Evolutionary conservation across 2,113 vertebrate genomes (phyloP).

Genomic region (Cheilinus undulatus): DNA sequence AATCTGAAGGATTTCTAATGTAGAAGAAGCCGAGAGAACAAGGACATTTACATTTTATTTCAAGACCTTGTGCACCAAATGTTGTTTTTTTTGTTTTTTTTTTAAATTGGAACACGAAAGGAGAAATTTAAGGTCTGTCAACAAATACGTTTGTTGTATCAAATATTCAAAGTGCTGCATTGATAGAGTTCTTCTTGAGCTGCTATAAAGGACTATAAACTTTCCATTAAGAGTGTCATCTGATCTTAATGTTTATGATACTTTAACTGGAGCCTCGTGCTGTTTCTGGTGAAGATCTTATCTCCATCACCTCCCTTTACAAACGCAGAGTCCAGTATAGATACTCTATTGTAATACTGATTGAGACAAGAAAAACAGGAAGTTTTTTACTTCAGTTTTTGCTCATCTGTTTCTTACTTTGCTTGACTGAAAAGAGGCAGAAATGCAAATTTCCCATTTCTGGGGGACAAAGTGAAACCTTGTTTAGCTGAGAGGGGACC

Average conservation of each 20-base stretch:
- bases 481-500: background rate
- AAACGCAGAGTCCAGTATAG: background rate
- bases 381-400: background rate
- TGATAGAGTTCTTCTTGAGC: too few species aligned
- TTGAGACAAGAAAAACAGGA: background rate
- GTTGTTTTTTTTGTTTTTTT: too few species aligned
- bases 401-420: background rate
- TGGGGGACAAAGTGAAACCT: background rate
- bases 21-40: too few species aligned
- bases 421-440: background rate
- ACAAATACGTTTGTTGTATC: background rate
- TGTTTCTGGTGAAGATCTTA: background rate
- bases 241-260: background rate
- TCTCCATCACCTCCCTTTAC: background rate
- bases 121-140: background rate
- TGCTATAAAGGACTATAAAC: background rate
- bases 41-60: too few species aligned
- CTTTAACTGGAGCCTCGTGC: background rate
- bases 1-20: too few species aligned
- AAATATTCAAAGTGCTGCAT: too few species aligned
- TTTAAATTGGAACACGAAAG: background rate
- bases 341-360: background rate
- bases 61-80: background rate
- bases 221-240: background rate
- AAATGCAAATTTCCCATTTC: background rate